Evolutionary conservation across 2,113 vertebrate genomes (phyloP).

Genomic region (Aldabrachelys gigantea): DNA sequence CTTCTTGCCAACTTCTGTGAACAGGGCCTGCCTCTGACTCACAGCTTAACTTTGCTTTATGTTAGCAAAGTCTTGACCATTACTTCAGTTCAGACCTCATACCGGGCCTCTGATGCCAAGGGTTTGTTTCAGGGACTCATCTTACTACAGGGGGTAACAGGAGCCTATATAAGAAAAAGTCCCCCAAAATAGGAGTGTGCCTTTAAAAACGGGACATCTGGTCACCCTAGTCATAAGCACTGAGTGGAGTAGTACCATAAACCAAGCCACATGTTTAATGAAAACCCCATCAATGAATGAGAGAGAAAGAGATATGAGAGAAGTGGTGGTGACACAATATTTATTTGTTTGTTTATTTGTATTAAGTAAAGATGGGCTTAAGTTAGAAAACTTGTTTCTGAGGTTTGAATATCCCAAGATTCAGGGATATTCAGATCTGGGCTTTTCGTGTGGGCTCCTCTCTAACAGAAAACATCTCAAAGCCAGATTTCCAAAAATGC

Average conservation of each 20-base stretch:
- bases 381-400: background rate
- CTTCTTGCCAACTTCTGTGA: too few relatives aligned
- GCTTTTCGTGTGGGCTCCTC: background rate
- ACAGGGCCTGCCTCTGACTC: too few relatives aligned
- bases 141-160: too few relatives aligned
- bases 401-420: background rate
- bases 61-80: too few relatives aligned
- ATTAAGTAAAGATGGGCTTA: background rate
- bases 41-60: too few relatives aligned
- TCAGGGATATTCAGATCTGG: rapidly evolving
- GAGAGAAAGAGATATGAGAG: background rate
- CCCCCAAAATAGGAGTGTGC: too few relatives aligned
- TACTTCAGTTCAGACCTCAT: too few relatives aligned
- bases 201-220: too few relatives aligned
- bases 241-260: background rate
- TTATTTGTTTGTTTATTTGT: background rate
- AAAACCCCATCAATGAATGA: background rate
- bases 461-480: background rate
- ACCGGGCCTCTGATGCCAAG: too few relatives aligned
- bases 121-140: too few relatives aligned
- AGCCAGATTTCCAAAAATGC: background rate
- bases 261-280: background rate
- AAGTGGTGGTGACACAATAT: background rate
- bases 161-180: too few relatives aligned
- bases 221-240: background rate